These are phyloP conservation scores for Pissodes strobi DNA, from an alignment of 1,140 invertebrate genomes.

Conservation along the genomic window DNA sequence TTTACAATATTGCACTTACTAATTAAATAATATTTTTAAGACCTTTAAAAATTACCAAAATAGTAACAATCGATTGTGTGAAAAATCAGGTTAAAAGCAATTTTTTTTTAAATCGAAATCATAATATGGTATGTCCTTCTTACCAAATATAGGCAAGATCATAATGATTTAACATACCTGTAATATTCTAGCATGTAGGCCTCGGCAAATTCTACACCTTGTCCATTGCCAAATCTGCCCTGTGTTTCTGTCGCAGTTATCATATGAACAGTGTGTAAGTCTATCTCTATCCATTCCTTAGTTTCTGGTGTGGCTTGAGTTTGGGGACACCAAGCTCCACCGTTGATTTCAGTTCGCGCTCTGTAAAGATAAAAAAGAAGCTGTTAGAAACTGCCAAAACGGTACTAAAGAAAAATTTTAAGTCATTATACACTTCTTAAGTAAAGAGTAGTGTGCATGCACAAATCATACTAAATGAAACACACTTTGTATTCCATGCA, in stretches of 20 bases:
- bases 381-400: background rate
- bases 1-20: no score
- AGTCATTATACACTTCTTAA: background rate
- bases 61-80: no score
- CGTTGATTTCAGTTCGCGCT: slow-evolving; percentile 46
- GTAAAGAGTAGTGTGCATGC: background rate
- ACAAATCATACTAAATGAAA: no score
- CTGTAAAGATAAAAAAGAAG: slow-evolving; percentile 41
- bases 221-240: slow-evolving; percentile 83
- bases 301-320: slow-evolving; percentile 70
- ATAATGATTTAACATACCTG: no score
- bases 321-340: slow-evolving; percentile 69
- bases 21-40: no score
- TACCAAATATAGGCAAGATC: no score
- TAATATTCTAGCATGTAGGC: slow-evolving; percentile 80
- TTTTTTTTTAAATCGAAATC: no score
- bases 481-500: no score
- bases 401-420: background rate
- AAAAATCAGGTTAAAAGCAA: no score
- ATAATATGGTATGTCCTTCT: no score
- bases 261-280: slow-evolving; percentile 72
- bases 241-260: slow-evolving; percentile 81
- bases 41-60: no score
- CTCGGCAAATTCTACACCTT: slow-evolving; percentile 79
- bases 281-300: slow-evolving; percentile 79